These are phyloP conservation scores for Drosophila bipectinata DNA, from an alignment of 1,140 invertebrate species.

Conservation along the genomic window DNA sequence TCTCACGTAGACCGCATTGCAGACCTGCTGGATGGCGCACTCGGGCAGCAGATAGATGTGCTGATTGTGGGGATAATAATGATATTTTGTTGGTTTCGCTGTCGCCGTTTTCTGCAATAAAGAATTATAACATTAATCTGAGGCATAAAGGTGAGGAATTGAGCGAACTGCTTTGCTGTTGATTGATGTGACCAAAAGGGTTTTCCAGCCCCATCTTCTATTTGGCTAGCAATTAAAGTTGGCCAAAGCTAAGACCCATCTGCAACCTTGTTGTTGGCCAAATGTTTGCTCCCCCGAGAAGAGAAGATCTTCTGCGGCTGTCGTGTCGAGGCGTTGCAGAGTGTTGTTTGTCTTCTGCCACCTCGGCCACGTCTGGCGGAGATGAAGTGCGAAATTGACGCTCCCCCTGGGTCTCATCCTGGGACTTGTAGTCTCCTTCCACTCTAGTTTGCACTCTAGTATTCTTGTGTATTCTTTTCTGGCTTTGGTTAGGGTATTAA, in stretches of 20 bases:
- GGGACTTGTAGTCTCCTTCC: neutral
- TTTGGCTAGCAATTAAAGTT: slow-evolving; percentile 46
- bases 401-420: slow-evolving; percentile 8
- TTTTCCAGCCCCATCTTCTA: slow-evolving; percentile 17
- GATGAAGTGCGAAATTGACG: slow-evolving; percentile 71
- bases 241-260: neutral
- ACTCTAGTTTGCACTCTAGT: neutral
- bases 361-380: slow-evolving; percentile 28
- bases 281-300: slow-evolving; percentile 53
- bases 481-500: slow-evolving; percentile 10
- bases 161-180: slow-evolving; percentile 35
- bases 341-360: slow-evolving; percentile 42
- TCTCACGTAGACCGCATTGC: slow-evolving; percentile 95
- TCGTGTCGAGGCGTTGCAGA: slow-evolving; percentile 46
- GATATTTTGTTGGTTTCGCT: slow-evolving; percentile 95
- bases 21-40: slow-evolving; percentile 96
- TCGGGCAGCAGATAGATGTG: slow-evolving; percentile 95
- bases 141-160: neutral
- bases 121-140: slow-evolving; percentile 5
- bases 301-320: slow-evolving; percentile 39
- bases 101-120: slow-evolving; percentile 89
- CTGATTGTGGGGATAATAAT: slow-evolving; percentile 97
- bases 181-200: slow-evolving; percentile 54
- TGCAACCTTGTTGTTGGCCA: slow-evolving; percentile 40
- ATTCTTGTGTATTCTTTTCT: too few relatives aligned